Base-by-base conservation (phyloP, 1,140 invertebrate genomes). In the Anastrepha obliqua region DNA sequence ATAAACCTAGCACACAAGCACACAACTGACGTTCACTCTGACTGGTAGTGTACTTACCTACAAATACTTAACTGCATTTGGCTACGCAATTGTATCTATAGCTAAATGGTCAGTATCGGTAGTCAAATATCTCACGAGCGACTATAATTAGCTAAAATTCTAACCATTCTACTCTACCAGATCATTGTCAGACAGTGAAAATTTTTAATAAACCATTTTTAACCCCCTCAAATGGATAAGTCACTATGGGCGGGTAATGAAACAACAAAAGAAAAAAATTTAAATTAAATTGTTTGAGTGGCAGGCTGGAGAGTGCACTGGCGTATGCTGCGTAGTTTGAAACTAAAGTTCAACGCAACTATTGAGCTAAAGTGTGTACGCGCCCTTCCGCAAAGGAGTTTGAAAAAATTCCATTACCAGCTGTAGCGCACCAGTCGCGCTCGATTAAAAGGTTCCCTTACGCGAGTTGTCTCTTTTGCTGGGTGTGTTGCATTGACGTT, bases 71-170 rank as follows among this genome's bases (percentile, higher is more conserved):
- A 74, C 2, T 47, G 7, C 29, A 42, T 67, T n/a, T 20, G 44
- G 6, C 47, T 20, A 55, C 55, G 9, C 20, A 81, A 81, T 2
- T 81, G 47, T 81, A 81, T 81, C n/a, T 81, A 81, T 81, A 81
- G n/a, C 47, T 81, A 81, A 81, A 81, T 55, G 47, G 47, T 81
- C 47, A 51, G 74, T 81, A 81, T 81, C 74, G 20, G 17, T 29
- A 81, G 74, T 55, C 47, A 55, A 81, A 81, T 81, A 81, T 81
- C 74, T 81, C 74, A 81, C 74, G n/a, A 81, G 44, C 44, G 0
- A 55, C 74, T 81, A 81, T 81, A 81, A 81, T 81, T 81, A 81
- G 55, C 74, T 81, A 81, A 81, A 81, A 81, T 81, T 81, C n/a
- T 47, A 81, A 4, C 4, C n/a, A 62, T 15, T 62, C 60, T n/a